Conservation (phyloP, 92 coral and sea anemone species). For the Isaurus tuberculatus region DNA sequence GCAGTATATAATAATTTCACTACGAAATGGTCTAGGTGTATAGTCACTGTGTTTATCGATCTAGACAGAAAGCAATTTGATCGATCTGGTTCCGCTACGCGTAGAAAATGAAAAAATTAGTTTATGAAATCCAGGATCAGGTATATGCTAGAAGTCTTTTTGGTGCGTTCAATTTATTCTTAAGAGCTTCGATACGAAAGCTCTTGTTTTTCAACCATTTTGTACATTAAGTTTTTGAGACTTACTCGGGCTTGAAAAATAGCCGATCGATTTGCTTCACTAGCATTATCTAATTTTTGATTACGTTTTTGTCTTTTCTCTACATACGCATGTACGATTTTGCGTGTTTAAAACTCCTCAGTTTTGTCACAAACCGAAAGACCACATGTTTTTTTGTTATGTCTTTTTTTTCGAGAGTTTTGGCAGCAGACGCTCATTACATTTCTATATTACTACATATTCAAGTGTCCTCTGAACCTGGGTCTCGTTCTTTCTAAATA, state of each 20-base stretch:
- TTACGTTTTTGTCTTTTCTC: neutral
- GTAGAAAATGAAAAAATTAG: neutral
- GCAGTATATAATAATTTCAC: neutral
- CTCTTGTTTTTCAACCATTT: neutral
- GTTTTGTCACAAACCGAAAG: neutral
- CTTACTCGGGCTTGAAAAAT: neutral
- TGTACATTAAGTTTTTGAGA: slow-evolving; percentile 9
- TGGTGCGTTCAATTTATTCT: neutral
- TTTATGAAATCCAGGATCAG: neutral
- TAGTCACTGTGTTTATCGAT: neutral
- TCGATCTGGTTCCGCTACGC: neutral
- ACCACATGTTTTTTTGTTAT: neutral
- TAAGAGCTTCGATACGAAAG: neutral
- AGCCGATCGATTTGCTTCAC: slow-evolving; percentile 22
- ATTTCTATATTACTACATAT: neutral
- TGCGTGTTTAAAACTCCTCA: neutral
- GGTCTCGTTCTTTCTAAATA: neutral
- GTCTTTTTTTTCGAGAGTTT: neutral
- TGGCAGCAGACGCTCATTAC: neutral
- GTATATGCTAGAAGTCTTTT: neutral
- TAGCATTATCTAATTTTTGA: neutral
- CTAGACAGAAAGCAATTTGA: neutral
- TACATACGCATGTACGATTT: neutral
- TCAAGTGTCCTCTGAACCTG: neutral
- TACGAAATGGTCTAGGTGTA: neutral